Conservation (phyloP, 2,113 vertebrate species). For the Electrona antarctica region DNA sequence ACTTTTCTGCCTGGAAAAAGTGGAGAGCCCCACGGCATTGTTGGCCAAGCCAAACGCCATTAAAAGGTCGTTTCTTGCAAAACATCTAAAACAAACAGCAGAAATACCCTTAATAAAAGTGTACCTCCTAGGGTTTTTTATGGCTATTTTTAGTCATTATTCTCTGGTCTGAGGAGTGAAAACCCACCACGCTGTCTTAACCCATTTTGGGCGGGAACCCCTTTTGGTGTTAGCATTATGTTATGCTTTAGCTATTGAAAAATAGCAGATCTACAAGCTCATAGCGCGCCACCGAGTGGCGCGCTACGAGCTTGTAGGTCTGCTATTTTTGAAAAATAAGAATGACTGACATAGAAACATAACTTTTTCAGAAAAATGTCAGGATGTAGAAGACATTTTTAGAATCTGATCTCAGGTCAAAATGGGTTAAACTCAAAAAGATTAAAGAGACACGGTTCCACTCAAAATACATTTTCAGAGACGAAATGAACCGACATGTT, state of each 20-base stretch:
- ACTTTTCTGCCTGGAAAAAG: slow-evolving; percentile 35
- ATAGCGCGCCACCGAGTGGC: too few relatives aligned
- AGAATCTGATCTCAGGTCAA: too few relatives aligned
- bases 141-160: slow-evolving; percentile 13
- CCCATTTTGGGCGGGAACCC: too few relatives aligned
- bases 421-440: not conserved
- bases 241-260: too few relatives aligned
- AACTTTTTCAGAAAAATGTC: too few relatives aligned
- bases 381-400: too few relatives aligned
- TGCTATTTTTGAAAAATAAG: too few relatives aligned
- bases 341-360: too few relatives aligned
- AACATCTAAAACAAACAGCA: slow-evolving; percentile 20
- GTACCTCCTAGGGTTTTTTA: slow-evolving; percentile 15
- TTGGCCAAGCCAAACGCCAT: slow-evolving; percentile 28
- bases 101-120: slow-evolving; percentile 16
- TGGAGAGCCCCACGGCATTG: slow-evolving; percentile 15
- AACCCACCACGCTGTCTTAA: not conserved
- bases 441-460: not conserved
- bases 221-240: too few relatives aligned
- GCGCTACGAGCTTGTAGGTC: too few relatives aligned
- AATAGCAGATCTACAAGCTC: too few relatives aligned
- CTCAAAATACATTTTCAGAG: not conserved
- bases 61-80: slow-evolving; percentile 28
- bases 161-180: not conserved
- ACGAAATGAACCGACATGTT: not conserved